Conservation (phyloP, 2,113 vertebrate genomes). For the Turnix velox region DNA sequence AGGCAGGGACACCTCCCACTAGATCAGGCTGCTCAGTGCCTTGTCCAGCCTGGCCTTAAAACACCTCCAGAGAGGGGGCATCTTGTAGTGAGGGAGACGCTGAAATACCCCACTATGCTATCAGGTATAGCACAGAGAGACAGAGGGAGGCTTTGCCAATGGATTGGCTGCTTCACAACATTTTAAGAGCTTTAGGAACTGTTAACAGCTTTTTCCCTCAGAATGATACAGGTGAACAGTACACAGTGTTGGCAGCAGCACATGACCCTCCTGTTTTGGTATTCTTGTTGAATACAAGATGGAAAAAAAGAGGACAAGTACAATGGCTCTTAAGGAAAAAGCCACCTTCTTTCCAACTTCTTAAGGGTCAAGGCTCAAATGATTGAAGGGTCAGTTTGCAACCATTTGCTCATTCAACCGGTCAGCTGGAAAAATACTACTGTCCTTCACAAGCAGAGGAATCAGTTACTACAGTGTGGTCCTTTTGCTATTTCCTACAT, state of each 20-base stretch:
- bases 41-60: too few relatives aligned
- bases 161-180: neutral
- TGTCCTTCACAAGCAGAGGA: neutral
- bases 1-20: too few relatives aligned
- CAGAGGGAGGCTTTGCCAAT: neutral
- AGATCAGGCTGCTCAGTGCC: too few relatives aligned
- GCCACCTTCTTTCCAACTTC: neutral
- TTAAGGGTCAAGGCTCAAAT: neutral
- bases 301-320: neutral
- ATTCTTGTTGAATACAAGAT: neutral
- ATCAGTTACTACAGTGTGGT: neutral
- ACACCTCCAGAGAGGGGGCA: too few relatives aligned
- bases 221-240: neutral
- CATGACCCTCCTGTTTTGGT: neutral
- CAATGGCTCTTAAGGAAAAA: neutral
- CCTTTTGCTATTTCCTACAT: neutral
- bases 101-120: neutral
- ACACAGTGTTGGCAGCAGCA: neutral
- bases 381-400: neutral
- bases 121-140: neutral
- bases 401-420: neutral
- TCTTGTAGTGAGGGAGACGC: neutral
- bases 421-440: neutral
- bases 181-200: neutral
- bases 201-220: neutral